A percentile compares a stretch with the other conserved stretches of the same genome.
phyloP scores from a whole-genome alignment of 2,113 vertebrate genomes.

The Tupaia tana region DNA sequence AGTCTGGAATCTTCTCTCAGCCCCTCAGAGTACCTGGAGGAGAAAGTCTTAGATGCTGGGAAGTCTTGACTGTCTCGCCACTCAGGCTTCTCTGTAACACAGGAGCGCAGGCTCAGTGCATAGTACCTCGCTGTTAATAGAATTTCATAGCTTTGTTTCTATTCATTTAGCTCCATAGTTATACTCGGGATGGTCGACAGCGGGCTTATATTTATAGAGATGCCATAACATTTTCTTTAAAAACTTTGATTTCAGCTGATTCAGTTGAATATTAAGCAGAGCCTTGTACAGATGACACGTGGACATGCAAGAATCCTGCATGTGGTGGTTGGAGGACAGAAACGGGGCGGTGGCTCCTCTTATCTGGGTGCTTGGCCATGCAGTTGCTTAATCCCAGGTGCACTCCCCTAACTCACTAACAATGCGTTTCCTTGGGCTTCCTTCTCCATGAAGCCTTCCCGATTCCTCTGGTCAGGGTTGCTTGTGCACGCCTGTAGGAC shows the following conservation, averaged over 20 bases:
- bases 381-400: neutral
- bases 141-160: neutral
- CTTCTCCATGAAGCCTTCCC: neutral
- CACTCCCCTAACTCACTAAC: neutral
- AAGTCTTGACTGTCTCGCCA: neutral
- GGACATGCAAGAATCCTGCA: neutral
- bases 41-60: neutral
- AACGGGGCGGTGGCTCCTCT: neutral
- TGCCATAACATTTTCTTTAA: slow-evolving; percentile 7
- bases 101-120: neutral
- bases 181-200: neutral
- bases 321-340: neutral
- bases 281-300: neutral
- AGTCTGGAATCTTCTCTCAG: neutral
- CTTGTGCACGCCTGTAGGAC: neutral
- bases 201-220: neutral
- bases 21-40: neutral
- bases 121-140: neutral
- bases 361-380: neutral
- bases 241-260: neutral
- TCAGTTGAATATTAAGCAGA: neutral
- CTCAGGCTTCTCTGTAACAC: neutral
- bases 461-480: neutral
- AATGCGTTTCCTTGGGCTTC: neutral
- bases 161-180: slow-evolving; percentile 9